Base-by-base conservation (phyloP, 2,888 invertebrate genomes). In the Rhaphigaster nebulosa region DNA sequence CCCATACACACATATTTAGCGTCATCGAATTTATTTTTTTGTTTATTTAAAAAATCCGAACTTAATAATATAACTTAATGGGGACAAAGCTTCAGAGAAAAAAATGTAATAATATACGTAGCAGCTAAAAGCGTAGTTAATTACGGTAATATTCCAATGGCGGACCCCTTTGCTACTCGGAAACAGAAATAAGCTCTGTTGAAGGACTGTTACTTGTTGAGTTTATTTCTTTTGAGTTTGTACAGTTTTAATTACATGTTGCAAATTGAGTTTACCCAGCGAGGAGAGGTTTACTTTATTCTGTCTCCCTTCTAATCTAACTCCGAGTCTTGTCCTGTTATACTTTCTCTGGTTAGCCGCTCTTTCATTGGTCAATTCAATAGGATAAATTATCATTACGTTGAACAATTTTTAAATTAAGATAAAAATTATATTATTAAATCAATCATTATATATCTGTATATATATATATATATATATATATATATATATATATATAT, bases 161-260 rank as follows among this genome's bases (percentile, higher is more conserved):
- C 2, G 29, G 65, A 1, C 8, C 70, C 23, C 70, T 76, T 76
- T 76, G 70, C 70, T 38, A 34, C 70, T 38, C 20, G 23, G 70
- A 76, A 65, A 76, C 34, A 76, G 70, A 76, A 76, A 76, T 76
- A 76, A 76, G 70, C 70, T 38, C 20, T 38, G 34, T 38, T 76
- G 34, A 76, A 76, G 70, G 34, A 76, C 70, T 38, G 5, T 76
- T 76, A 76, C 70, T 76, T 76, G 70, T 76, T 38, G 70, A 76
- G 70, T 76, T 76, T 76, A 76, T 76, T 76, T 76, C 70, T 76
- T 76, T 76, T 76, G 70, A 76, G 70, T 76, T 76, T 76, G 70
- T 76, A 76, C 20, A 76, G 70, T 76, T 76, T 76, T 76, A 76
- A 76, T 76, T 76, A 76, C 70, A 38, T 34, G 70, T 76, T 76